These are phyloP conservation scores for Morphnarchus princeps DNA, from an alignment of 2,113 vertebrate species.

Conservation along the genomic window DNA sequence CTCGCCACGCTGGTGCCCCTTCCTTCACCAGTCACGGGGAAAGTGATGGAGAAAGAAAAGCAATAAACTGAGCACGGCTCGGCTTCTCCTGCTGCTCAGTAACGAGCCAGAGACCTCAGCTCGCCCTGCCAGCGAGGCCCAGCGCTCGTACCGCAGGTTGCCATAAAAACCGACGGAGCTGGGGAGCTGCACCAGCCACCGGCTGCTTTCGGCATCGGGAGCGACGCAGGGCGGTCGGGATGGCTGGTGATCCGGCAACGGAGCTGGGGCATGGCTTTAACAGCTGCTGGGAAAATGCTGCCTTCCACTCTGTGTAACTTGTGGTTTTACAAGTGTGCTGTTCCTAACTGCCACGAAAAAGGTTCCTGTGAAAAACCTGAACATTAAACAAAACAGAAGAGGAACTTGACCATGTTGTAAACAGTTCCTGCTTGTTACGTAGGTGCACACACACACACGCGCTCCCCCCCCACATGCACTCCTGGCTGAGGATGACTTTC, in stretches of 20 bases:
- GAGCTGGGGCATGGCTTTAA: neutral
- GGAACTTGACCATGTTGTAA: conserved; percentile 21
- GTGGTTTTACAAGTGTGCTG: neutral
- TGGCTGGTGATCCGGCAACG: neutral
- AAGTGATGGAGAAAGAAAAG: neutral
- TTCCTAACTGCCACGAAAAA: neutral
- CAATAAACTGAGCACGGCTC: neutral
- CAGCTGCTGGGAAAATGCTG: neutral
- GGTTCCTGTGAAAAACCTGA: conserved; percentile 38
- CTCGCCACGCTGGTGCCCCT: neutral
- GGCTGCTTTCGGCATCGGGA: rapidly evolving
- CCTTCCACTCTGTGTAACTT: neutral
- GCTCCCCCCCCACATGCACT: neutral
- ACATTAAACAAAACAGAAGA: conserved; percentile 3
- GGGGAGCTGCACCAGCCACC: neutral
- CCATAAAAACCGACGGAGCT: neutral
- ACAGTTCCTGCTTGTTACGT: neutral
- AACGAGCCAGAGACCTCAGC: rapidly evolving
- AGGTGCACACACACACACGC: neutral
- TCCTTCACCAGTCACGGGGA: neutral
- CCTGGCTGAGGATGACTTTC: neutral
- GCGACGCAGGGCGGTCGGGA: neutral
- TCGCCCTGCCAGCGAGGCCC: rapidly evolving
- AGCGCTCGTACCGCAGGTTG: neutral
- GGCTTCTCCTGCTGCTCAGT: neutral